phyloP scores from a whole-genome alignment of 2,113 vertebrate genomes.

The Propithecus coquereli region DNA sequence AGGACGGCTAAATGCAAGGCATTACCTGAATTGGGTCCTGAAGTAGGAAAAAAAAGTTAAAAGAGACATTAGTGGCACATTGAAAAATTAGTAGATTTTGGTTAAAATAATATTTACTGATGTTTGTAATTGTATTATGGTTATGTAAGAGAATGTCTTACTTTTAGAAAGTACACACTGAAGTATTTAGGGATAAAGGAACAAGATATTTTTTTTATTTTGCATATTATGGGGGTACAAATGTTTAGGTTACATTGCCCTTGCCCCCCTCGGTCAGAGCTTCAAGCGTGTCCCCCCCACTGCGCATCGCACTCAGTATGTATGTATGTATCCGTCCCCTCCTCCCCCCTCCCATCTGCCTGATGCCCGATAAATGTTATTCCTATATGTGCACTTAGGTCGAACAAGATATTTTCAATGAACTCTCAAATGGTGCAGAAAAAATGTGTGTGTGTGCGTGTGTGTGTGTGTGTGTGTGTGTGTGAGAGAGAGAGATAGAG shows the following conservation, averaged over 20 bases:
- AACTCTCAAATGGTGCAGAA: background rate
- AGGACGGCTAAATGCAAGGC: background rate
- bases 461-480: background rate
- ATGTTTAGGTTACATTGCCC: no score
- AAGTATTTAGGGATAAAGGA: background rate
- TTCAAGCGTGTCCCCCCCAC: no score
- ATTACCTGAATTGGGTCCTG: background rate
- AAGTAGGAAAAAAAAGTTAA: background rate
- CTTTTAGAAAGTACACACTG: background rate
- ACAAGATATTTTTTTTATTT: background rate
- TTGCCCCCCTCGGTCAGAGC: no score
- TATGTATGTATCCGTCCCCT: no score
- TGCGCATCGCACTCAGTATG: no score
- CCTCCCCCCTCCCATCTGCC: no score
- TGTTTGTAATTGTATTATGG: background rate
- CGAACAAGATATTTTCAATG: background rate
- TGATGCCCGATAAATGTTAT: no score
- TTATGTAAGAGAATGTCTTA: background rate
- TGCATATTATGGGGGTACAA: no score
- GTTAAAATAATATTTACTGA: background rate
- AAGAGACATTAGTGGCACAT: background rate
- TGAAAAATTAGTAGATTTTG: background rate
- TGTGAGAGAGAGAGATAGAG: no score
- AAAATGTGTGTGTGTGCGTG: background rate
- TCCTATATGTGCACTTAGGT: no score